Base-by-base conservation (phyloP, 1,140 invertebrate genomes). In the Lutraria rhynchaena region DNA sequence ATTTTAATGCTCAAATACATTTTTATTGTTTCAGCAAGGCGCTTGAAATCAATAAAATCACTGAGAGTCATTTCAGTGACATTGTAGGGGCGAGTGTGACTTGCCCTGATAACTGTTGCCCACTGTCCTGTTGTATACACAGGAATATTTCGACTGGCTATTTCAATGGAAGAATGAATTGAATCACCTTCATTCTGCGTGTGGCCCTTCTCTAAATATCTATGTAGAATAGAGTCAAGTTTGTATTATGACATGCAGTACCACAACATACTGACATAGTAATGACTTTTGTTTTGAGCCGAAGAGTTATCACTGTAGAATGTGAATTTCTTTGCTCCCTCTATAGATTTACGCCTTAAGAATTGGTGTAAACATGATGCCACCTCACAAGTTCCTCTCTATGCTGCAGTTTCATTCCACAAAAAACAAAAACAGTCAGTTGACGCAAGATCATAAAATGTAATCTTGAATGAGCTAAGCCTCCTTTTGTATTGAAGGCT, bases 241-340 rank as follows among this genome's bases (percentile, higher is more conserved):
- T 74, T 58, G 33, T 13, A 74, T 35, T 57, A 58, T 22, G 13
- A 0, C 35, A 74, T 3, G 27, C 53, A 58, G 24, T 41, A 74
- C 71, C 71, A 74, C 17, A 60, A 31, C 71, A 74, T 74, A 5
- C 19, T 27, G 22, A 74, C 51, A 60, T 74, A 74, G 41, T 41
- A 74, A 1, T 55, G 11, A n/a, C 60, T 74, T 29, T 74, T 74
- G 27, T 74, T 74, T 44, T 74, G 71, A 7, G 71, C n/a, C 0
- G 27, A 19, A 60, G 53, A 74, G 35, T 74, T 74, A 55, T 74
- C 71, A 58, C 71, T 74, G 35, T 74, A 74, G 17, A 74, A 74
- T 3, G 60, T 60, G 22, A 74, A 74, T 5, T 74, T 37, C 19
- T 60, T 58, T 24, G 24, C 44, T 41, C 31, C 53, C 17, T 22